Evolutionary conservation across 2,888 invertebrate genomes (phyloP), one percentile per base, ranked within the genome.

Genomic region (Aleiodes testaceus): DNA sequence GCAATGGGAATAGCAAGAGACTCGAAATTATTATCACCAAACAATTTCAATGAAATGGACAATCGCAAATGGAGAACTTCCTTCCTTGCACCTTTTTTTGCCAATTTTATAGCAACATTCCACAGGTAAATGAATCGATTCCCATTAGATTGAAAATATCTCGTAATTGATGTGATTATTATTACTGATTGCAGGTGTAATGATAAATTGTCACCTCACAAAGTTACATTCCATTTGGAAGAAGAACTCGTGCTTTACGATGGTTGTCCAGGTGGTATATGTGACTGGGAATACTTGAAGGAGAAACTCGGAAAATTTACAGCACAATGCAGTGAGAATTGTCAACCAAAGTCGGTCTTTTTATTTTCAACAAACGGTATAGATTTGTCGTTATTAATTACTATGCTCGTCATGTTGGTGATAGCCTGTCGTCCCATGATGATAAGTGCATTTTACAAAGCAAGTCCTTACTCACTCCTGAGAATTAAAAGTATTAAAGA

Each of bases 251-350:
- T 94, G 53, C 88, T 91, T 69, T 84, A 92, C 44, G 90, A 91
- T 0, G 92, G 91, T 66, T 94, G 94, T 82, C 89, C 91, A 4
- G 92, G 92, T 0, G 94, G 94, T 0, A 90, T 94, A 1, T 94
- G 94, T 86, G 90, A 91, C 74, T 93, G 93, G 93, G 89, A 90
- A 0, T 89, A 90, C 7, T 88, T 94, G 9, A 89, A 91, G 78
- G 87, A 89, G 12, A 90, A 90, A 68, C 91, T 91, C 73, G 88
- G 89, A 2, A 84, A 6, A 36, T 36, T 36, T 11, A 36, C 36
- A 9, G 11, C 6, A 36, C 36, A 36, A 36, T 36, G 36, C 36
- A 36, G 36, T 36, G 9, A 36, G 2, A 36, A 36, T 36, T 36
- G 36, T 36, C 36, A 36, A 36, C 9, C 11, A 7, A 36, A 36